phyloP scores from a whole-genome alignment of 2,113 vertebrate genomes.

The Corythornis cristatus region DNA sequence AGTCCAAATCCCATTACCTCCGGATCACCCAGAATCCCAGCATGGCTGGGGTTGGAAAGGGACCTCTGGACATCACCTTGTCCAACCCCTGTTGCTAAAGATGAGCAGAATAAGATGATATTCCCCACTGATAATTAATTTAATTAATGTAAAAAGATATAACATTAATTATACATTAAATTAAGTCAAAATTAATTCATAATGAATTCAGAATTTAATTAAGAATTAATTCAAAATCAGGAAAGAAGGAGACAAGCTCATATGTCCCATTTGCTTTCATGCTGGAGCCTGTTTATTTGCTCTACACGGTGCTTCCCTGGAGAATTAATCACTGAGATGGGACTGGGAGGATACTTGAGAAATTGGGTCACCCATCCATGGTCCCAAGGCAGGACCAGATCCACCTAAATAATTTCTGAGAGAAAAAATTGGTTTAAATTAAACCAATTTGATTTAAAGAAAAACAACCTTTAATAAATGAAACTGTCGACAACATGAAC shows the following conservation, averaged over 20 bases:
- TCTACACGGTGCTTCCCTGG: neutral
- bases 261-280: neutral
- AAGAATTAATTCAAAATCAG: neutral
- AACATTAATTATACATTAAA: too few species aligned
- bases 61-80: too few species aligned
- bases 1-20: neutral
- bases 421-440: too few species aligned
- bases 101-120: neutral
- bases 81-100: too few species aligned
- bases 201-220: neutral
- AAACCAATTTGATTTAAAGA: neutral
- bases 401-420: neutral
- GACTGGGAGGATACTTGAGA: neutral
- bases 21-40: neutral
- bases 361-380: neutral
- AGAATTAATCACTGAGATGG: neutral
- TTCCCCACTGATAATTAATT: neutral
- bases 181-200: too few species aligned
- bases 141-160: neutral
- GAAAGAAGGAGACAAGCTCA: neutral
- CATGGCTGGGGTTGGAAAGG: too few species aligned
- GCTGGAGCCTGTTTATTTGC: fast-evolving
- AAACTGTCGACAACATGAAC: neutral
- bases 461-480: neutral
- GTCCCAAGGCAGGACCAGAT: neutral